These are phyloP conservation scores for Atractosteus spatula DNA, from an alignment of 2,113 vertebrate genomes.

Conservation along the genomic window DNA sequence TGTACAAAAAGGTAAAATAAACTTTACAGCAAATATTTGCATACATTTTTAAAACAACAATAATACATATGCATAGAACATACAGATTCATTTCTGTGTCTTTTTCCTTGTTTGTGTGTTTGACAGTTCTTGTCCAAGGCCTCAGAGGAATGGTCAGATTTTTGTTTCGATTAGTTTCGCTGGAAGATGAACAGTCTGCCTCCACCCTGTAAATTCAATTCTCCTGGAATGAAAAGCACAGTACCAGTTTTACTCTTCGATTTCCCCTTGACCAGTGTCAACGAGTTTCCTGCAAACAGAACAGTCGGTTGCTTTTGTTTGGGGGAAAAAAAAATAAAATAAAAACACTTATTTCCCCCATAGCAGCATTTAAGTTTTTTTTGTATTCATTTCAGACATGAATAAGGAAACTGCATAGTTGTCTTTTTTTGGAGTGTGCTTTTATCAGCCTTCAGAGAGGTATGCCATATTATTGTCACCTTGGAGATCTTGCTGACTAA, in stretches of 20 bases:
- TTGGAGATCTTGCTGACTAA: neutral
- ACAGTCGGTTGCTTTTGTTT: constrained; percentile 1
- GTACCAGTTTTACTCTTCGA: constrained; percentile 6
- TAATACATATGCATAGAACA: constrained; percentile 31
- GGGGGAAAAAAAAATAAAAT: constrained; percentile 36
- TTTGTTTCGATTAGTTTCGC: constrained; percentile 6
- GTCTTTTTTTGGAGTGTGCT: constrained; percentile 53
- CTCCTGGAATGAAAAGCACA: constrained; percentile 10
- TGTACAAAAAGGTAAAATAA: constrained; percentile 71
- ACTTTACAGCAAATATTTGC: constrained; percentile 71
- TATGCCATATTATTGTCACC: constrained; percentile 27
- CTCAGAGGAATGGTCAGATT: constrained; percentile 46
- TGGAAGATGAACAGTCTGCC: constrained; percentile 13
- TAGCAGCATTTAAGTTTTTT: constrained; percentile 7
- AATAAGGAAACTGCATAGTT: constrained; percentile 54
- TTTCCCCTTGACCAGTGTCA: neutral
- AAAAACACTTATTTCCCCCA: constrained; percentile 22
- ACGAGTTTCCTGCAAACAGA: constrained; percentile 12
- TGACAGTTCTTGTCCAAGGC: constrained; percentile 21
- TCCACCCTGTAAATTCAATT: constrained; percentile 18
- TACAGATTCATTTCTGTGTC: constrained; percentile 24
- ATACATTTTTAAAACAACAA: constrained; percentile 40
- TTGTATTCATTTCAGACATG: constrained; percentile 18
- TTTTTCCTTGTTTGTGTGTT: constrained; percentile 14
- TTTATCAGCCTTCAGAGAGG: constrained; percentile 26